Base-by-base conservation (phyloP, 2,888 invertebrate species). In the Cheiracanthium punctorium region DNA sequence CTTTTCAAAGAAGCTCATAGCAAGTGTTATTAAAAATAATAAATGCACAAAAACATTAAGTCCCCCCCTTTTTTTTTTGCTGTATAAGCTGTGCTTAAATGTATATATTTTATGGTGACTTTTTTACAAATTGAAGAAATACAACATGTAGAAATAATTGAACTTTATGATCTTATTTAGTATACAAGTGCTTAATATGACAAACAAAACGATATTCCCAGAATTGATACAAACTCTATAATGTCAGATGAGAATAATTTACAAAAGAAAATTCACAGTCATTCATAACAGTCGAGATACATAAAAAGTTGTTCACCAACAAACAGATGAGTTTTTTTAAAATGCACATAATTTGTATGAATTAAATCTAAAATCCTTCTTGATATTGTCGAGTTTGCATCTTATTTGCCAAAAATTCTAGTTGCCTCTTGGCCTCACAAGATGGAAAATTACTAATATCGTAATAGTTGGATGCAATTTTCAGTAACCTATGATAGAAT, bases 371-470 rank as follows among this genome's bases (percentile, higher is more conserved):
- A 93, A 96, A 97, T 84, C 96, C 96, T 92, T 97, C 96, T 92
- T 97, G 96, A 92, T 94, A 97, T 89, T 95, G 95, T 91, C 96
- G 95, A 24, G 96, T 95, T 89, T 97, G 97, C 91, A 98, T 93
- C 90, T 97, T 94, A 72, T 95, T 94, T 91, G 97, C 97, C 88
- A 99, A 93, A 89, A 96, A 94, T 93, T 98, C 96, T 89, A 98
- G 93, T 91, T 98, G 97, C 73, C 98, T 93, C 91, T 96, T 96
- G 7, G 99, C 99, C 92, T 99, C 99, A 92, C 99, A 98, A 91
- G 96, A 96, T 0, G 99, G 99, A 94, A 99, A 99, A 93, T 98
- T 99, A 91, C 95, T 95, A 92, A 99, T 94, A 92, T 99, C 99
- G 92, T 99, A 99, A 94, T 99, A 99, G 92, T 98, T 98, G 0